Conservation (phyloP, 92 coral and sea anemone genomes). For the Hydrozoanthus gracilis region DNA sequence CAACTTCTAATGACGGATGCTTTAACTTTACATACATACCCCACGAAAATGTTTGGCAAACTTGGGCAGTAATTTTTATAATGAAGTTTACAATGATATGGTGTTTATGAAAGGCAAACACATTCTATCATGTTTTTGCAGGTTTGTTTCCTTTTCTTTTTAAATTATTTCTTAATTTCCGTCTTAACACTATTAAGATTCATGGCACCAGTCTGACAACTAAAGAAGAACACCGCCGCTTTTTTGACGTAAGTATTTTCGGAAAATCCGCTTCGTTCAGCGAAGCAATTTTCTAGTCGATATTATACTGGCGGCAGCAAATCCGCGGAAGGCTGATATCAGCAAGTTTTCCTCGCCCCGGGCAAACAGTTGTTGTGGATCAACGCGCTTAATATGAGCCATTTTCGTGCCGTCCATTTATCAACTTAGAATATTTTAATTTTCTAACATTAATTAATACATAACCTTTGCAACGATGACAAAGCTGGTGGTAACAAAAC, state of each 20-base stretch:
- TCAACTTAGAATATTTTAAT: constrained; percentile 12
- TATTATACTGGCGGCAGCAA: neutral
- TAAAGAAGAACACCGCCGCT: neutral
- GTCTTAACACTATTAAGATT: neutral
- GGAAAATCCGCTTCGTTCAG: neutral
- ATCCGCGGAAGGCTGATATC: neutral
- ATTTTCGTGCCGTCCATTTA: neutral
- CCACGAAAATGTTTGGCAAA: too few species aligned
- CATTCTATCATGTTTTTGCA: neutral
- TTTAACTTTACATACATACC: too few species aligned
- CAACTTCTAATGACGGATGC: too few species aligned
- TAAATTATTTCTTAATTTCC: neutral
- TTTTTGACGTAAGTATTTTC: neutral
- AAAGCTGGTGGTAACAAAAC: neutral
- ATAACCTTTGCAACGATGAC: neutral
- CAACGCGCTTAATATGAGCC: neutral
- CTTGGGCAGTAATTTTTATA: neutral
- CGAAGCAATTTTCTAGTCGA: neutral
- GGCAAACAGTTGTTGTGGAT: neutral
- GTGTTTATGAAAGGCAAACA: neutral
- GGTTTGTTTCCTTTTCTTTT: neutral
- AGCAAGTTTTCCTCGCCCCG: neutral
- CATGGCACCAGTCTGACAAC: neutral
- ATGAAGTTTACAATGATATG: neutral
- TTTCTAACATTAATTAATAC: neutral